phyloP scores from a whole-genome alignment of 2,797 vertebrate species.

The Labroides dimidiatus region DNA sequence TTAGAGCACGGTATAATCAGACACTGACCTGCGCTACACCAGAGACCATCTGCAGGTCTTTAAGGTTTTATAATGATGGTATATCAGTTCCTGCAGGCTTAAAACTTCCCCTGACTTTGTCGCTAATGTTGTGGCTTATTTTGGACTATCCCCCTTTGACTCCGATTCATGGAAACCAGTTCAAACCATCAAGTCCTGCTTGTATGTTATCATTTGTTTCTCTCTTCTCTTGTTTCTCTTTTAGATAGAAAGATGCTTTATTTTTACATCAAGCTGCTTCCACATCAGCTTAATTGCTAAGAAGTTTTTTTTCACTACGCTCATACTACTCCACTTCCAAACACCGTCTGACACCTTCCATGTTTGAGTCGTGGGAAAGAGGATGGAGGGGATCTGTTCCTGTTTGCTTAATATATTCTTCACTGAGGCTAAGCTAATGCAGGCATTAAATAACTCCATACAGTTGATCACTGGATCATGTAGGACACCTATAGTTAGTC shows the following conservation, averaged over 20 bases:
- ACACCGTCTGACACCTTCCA: too few species aligned
- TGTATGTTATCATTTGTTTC: neutral
- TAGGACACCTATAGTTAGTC: conserved; percentile 63
- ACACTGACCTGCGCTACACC: too few species aligned
- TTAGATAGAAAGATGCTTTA: neutral
- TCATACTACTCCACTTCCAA: too few species aligned
- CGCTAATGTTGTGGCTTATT: neutral
- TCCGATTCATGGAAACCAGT: neutral
- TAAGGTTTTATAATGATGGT: neutral
- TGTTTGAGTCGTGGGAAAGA: conserved; percentile 21
- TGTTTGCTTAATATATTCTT: conserved; percentile 50
- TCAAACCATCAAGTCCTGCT: neutral
- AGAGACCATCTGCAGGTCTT: neutral
- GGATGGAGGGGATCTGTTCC: conserved; percentile 46
- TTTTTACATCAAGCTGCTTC: neutral
- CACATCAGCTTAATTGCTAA: too few species aligned
- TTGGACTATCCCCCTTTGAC: neutral
- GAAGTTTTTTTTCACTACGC: too few species aligned
- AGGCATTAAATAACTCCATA: conserved; percentile 55
- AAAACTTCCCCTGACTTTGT: neutral
- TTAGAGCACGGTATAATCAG: neutral
- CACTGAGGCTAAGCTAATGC: conserved; percentile 63
- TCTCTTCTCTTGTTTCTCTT: neutral
- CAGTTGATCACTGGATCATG: conserved; percentile 54
- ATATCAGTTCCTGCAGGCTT: neutral